phyloP scores from a whole-genome alignment of 2,888 invertebrate species.

The Hecatera dysodea region DNA sequence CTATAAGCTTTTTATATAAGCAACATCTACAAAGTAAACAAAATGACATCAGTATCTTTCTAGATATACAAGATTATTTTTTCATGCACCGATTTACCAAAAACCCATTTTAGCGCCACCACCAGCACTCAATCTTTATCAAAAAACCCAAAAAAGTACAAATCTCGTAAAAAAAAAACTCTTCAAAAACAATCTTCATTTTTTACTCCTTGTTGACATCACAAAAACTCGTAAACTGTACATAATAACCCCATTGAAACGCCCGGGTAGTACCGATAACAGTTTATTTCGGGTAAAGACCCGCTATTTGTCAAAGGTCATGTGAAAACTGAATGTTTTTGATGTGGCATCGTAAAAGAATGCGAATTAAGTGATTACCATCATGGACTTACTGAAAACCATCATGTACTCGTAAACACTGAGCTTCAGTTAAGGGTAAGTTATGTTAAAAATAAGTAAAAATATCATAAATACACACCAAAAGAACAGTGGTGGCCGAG shows the following conservation, averaged over 20 bases:
- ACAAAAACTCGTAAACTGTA: slow-evolving; percentile 44
- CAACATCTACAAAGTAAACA: too few species aligned
- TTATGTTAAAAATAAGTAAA: not conserved
- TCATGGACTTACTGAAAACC: slow-evolving; percentile 69
- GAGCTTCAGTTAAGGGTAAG: slow-evolving; percentile 64
- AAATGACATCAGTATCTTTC: not conserved
- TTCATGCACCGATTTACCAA: not conserved
- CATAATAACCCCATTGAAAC: slow-evolving; percentile 50
- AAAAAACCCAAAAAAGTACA: not conserved
- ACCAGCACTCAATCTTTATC: not conserved
- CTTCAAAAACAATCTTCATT: slow-evolving; percentile 5
- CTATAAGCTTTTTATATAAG: not conserved
- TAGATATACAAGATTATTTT: not conserved
- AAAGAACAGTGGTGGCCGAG: too few species aligned
- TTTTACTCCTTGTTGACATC: slow-evolving; percentile 25
- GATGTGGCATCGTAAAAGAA: slow-evolving; percentile 70
- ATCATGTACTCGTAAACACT: slow-evolving; percentile 70
- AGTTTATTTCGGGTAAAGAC: slow-evolving; percentile 48
- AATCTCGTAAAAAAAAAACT: not conserved
- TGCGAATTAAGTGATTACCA: slow-evolving; percentile 76
- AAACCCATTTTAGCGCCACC: not conserved
- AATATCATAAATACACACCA: too few species aligned
- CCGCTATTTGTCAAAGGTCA: slow-evolving; percentile 63
- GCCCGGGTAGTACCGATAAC: slow-evolving; percentile 29
- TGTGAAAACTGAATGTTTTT: slow-evolving; percentile 52